Percentiles rank a stretch among this genome's conserved stretches.
phyloP scores from a whole-genome alignment of 2,888 invertebrate genomes.

The Octonoba sinensis region DNA sequence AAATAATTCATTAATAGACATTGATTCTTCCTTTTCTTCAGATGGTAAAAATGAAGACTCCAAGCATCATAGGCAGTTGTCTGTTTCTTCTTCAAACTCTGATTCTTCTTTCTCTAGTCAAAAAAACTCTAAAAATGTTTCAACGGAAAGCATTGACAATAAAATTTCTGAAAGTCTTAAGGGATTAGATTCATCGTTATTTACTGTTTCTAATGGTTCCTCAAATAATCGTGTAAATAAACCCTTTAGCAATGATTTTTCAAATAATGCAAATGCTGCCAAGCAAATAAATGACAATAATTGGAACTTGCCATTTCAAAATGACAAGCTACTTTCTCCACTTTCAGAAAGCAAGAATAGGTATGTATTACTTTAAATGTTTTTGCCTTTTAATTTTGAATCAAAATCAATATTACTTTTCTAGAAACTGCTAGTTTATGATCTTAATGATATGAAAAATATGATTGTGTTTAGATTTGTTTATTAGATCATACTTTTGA shows the following conservation, averaged over 20 bases:
- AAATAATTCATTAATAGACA: background rate
- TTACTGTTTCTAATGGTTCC: constrained; percentile 7
- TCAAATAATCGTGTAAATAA: constrained; percentile 13
- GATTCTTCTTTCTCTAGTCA: constrained; percentile 40
- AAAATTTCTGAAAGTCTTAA: constrained; percentile 23
- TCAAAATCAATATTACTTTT: no score
- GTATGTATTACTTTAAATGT: no score
- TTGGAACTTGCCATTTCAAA: no score
- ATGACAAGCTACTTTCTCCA: no score
- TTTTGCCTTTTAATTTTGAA: no score
- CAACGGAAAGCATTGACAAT: constrained; percentile 22
- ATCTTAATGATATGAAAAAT: no score
- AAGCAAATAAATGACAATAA: background rate
- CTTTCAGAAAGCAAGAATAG: no score
- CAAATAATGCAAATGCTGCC: constrained; percentile 1
- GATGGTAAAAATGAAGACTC: background rate
- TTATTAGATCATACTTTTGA: no score
- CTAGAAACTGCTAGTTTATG: no score
- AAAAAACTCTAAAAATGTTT: constrained; percentile 11
- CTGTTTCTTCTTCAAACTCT: constrained; percentile 10
- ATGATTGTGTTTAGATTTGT: no score
- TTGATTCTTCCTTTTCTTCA: background rate
- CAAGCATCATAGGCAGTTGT: constrained; percentile 7
- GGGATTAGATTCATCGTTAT: constrained; percentile 24
- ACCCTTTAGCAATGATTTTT: background rate